These are phyloP conservation scores for Collichthys lucidus DNA, from an alignment of 2,113 vertebrate species.

Conservation along the genomic window DNA sequence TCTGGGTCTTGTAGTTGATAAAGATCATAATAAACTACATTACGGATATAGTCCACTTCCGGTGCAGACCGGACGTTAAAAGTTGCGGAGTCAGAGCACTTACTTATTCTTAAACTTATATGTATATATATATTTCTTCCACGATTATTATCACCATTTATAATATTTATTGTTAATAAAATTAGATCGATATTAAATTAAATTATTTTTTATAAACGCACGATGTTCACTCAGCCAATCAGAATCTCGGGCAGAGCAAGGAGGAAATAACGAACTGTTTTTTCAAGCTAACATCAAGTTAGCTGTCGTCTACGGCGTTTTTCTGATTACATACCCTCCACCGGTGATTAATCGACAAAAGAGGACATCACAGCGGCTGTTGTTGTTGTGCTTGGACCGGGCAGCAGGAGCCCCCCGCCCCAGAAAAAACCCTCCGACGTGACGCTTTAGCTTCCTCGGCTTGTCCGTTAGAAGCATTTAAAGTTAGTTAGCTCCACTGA, in stretches of 20 bases:
- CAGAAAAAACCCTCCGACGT: neutral
- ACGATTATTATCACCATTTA: neutral
- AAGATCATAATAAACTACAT: neutral
- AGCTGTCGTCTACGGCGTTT: slow-evolving; percentile 18
- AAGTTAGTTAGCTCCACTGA: slow-evolving; percentile 47
- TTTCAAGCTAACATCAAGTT: slow-evolving; percentile 12
- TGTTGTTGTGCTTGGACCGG: neutral
- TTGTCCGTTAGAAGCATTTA: neutral
- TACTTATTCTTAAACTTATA: neutral
- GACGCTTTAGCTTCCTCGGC: neutral
- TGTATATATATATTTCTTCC: neutral
- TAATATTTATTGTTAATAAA: neutral
- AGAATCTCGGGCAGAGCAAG: neutral
- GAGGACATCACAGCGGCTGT: neutral
- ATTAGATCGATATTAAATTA: neutral
- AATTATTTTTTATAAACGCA: slow-evolving; percentile 18
- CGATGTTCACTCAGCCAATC: slow-evolving; percentile 51
- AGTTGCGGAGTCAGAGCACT: neutral
- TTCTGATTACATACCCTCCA: neutral
- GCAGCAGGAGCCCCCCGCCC: neutral
- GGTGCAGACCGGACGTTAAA: neutral
- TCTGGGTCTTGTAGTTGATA: neutral
- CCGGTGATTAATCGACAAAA: neutral
- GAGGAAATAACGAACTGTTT: slow-evolving; percentile 53
- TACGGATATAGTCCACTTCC: neutral